Base-by-base conservation (phyloP, 2,888 invertebrate genomes). In the Stenodema calcarata region DNA sequence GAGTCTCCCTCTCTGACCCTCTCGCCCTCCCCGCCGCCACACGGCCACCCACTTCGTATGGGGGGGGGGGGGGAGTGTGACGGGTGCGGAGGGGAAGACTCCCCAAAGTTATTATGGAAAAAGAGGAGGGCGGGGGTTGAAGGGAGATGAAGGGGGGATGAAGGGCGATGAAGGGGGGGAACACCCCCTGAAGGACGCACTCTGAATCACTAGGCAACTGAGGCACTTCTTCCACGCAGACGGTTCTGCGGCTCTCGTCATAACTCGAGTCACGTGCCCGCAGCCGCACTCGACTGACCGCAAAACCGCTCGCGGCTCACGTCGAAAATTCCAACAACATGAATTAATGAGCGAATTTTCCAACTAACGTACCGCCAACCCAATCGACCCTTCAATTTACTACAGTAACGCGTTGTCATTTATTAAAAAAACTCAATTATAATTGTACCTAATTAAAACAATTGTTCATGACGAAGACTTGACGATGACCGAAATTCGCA, bases 131-230 rank as follows among this genome's bases (percentile, higher is more conserved):
- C 35, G 69, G 82, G 70, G 23, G 16, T n/a, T 18, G 11, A 7
- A 7, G 50, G 80, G 54, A 80, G 80, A 30, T 2, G 35, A 4
- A 35, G 35, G 35, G 35, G n/a, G n/a, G n/a, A n/a, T n/a, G n/a
- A n/a, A n/a, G n/a, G n/a, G n/a, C n/a, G n/a, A n/a, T n/a, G n/a
- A n/a, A n/a, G n/a, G 41, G 54, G 80, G n/a, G 81, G 81, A 28
- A 54, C 23, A 42, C 62, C 50, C 50, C 79, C 28, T 84, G 84
- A 84, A 84, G 84, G 84, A 73, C 84, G 35, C 73, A 6, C 16
- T n/a, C 50, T 84, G 84, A 84, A 84, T 84, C 84, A 84, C 75
- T 75, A 84, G 35, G 35, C 35, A 35, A 35, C 35, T 35, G 35
- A n/a, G 84, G 73, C 73, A 47, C 47, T 28, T n/a, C n/a, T n/a